phyloP scores from a whole-genome alignment of 2,888 invertebrate genomes.

The Dioctria linearis region DNA sequence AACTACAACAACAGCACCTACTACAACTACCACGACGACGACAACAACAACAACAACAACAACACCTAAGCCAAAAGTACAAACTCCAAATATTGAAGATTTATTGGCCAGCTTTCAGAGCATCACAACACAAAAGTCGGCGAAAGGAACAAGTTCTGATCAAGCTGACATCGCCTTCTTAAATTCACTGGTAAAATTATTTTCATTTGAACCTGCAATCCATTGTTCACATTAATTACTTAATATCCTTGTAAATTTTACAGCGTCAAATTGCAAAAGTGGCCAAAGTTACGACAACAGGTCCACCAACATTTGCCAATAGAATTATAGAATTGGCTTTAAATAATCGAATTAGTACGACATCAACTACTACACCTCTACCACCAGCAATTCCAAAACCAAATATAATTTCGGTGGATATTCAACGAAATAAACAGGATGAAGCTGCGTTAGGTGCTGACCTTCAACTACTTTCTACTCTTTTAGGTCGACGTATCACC shows the following conservation, averaged over 20 bases:
- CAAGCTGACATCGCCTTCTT: constrained; percentile 76
- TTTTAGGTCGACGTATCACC: constrained; percentile 63
- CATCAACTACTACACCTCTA: constrained; percentile 55
- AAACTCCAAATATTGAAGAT: constrained; percentile 43
- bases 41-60: constrained; percentile 53
- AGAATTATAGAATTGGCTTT: constrained; percentile 74
- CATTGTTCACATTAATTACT: no score
- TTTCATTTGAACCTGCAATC: background rate
- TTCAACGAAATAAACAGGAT: constrained; percentile 61
- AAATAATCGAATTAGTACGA: constrained; percentile 65
- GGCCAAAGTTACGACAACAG: constrained; percentile 59
- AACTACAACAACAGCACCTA: constrained; percentile 57
- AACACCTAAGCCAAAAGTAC: constrained; percentile 31
- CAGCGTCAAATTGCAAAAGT: constrained; percentile 63
- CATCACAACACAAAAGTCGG: constrained; percentile 67
- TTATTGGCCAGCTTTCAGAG: constrained; percentile 63
- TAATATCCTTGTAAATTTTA: constrained; percentile 64
- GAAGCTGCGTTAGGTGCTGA: constrained; percentile 62
- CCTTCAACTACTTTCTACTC: constrained; percentile 62
- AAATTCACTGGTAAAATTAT: constrained; percentile 62
- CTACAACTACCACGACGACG: constrained; percentile 56
- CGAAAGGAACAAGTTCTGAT: constrained; percentile 70
- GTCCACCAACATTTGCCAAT: constrained; percentile 70
- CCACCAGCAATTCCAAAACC: constrained; percentile 59
- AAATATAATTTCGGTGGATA: constrained; percentile 63